Base-by-base conservation (phyloP, 2,888 invertebrate genomes). In the Eristalis arbustorum region DNA sequence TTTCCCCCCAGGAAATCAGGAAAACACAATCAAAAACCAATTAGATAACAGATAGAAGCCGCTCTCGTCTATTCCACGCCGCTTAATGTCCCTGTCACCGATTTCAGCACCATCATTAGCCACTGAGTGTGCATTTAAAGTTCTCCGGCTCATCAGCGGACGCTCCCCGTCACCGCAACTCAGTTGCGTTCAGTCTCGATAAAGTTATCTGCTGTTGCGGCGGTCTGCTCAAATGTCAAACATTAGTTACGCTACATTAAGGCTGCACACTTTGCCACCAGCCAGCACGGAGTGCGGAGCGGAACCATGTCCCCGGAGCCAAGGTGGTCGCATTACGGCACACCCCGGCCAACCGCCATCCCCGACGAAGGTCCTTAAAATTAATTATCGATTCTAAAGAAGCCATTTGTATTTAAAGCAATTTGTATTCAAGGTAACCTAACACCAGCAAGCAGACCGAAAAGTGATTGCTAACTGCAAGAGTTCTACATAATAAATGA, bases 401-500 rank as follows among this genome's bases (percentile, higher is more conserved):
- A 66, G 59, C 49, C 62, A 67, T 56, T 67, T 64, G 40, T 49
- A 61, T 49, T 42, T 28, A 64, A 59, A 40, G 64, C 69, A 82
- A 85, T 85, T 77, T 82, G 82, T 78, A 75, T 71, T 56, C 49
- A 42, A 66, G 63, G 82, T 78, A 82, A 87, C 18, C 78, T 82
- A 67, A 82, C 74, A 82, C 85, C 74, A 62, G 66, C 68, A 62
- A 42, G 25, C 40, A 67, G 62, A 62, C 56, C 18, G 59, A 75
- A 61, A 84, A 67, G 57, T 69, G 59, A 83, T 75, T 87, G 62
- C 74, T 25, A 72, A 56, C 66, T 69, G 74, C 78, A 62, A 66
- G 62, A 49, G 78, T 61, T 75, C 75, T 73, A 61, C 67, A 71
- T 78, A 79, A 87, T 87, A 83, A 83, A 87, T 87, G 78, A 87